Evolutionary conservation across 1,140 invertebrate genomes (phyloP), one percentile per base, ranked within the genome.

Genomic region (Meloidogyne hapla): DNA sequence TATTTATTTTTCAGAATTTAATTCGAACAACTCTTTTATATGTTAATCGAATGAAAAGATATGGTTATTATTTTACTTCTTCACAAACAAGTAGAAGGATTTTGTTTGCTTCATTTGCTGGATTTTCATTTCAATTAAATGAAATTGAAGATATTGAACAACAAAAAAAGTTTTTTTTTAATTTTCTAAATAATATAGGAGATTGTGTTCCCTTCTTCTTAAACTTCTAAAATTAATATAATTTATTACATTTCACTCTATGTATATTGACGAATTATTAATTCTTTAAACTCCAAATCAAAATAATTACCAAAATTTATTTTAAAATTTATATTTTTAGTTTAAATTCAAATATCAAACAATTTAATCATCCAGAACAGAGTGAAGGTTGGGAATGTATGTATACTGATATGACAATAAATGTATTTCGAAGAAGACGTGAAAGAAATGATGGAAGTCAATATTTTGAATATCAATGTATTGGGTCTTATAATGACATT

Each of bases 391-490:
- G 76, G 76, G 75, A 78, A 64, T 28, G 42, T 26, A 74, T 77
- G 15, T 77, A 67, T 28, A 26, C 48, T 12, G 70, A 66, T 68
- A 23, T 8, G 0, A 75, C 23, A 9, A 74, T 75, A 25, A 23
- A 62, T 28, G 77, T 78, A 33, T 78, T 68, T 75, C 77, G 77
- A 45, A 62, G 64, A 18, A 18, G 25, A 72, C 15, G 61, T 6
- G 45, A 42, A 26, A 64, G 56, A 9, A 56, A 67, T 21, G 74
- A 38, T 18, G 81, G 77, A 15, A 80, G 40, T 25, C n/a, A 61
- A 40, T 42, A 79, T 26, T 81, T 81, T 61, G 81, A 81, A 65
- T 81, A 83, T 48, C 65, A 68, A 15, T 83, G 80, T 45, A 62
- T 66, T 56, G 80, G 80, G 15, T 68, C 78, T 33, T 81, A 81